Percentiles rank a stretch among this genome's conserved stretches.
phyloP scores from a whole-genome alignment of 2,888 invertebrate genomes.

The Neoaliturus tenellus region DNA sequence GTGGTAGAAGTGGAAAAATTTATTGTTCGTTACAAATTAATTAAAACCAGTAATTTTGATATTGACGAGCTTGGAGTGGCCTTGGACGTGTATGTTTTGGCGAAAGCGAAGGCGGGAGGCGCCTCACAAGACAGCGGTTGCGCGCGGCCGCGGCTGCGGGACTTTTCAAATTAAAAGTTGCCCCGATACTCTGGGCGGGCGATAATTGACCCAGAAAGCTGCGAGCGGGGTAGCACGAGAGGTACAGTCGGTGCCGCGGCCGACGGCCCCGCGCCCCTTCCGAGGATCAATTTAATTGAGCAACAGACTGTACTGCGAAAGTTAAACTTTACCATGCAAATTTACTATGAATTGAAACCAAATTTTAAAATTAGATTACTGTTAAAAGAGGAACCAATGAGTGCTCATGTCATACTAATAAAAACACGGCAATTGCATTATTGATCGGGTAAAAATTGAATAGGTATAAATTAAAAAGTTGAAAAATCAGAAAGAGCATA shows the following conservation, averaged over 20 bases:
- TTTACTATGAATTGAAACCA: too few species aligned
- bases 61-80: not conserved
- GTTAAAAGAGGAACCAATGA: too few species aligned
- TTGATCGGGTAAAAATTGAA: too few species aligned
- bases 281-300: conserved; percentile 17
- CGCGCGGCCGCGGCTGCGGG: conserved; percentile 35
- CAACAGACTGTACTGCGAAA: conserved; percentile 25
- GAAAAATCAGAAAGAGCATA: too few species aligned
- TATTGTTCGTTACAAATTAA: too few species aligned
- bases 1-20: too few species aligned
- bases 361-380: too few species aligned
- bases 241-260: conserved; percentile 36
- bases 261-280: not conserved
- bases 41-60: too few species aligned
- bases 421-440: too few species aligned
- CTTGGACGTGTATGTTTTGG: not conserved
- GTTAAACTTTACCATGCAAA: too few species aligned
- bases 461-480: too few species aligned
- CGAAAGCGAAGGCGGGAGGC: conserved; percentile 2
- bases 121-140: conserved; percentile 47
- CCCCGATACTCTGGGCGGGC: conserved; percentile 2
- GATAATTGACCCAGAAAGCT: conserved; percentile 57
- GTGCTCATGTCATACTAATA: too few species aligned
- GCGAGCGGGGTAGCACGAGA: conserved; percentile 35
- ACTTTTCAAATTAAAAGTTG: conserved; percentile 61